Base-by-base conservation (phyloP, 2,888 invertebrate genomes). In the Heliconius aoede region DNA sequence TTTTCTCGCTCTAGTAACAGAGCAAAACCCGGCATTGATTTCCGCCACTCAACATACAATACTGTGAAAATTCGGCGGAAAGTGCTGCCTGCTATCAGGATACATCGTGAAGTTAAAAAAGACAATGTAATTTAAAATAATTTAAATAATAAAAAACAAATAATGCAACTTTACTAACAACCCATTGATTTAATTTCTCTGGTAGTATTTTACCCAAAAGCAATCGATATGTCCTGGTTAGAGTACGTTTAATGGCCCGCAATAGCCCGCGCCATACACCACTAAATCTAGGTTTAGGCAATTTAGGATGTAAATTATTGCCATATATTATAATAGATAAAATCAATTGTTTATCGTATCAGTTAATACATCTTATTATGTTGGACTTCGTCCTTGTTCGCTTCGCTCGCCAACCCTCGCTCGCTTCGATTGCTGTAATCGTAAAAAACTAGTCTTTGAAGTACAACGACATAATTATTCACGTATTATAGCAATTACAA, bases 241-340 rank as follows among this genome's bases (percentile, higher is more conserved):
- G 86, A 87, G 87, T 88, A 84, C 83, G 86, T 80, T 86, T 87
- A 91, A 90, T 90, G 89, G 88, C 75, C 88, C 87, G 87, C 84
- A 86, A 85, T 87, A 85, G 85, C 84, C 85, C 80, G 73, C 81
- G 73, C 78, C 78, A 64, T 77, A 72, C 76, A 75, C 69, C 78
- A 78, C 81, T 82, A 81, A 82, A 83, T 83, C 81, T 82, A 80
- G 76, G 80, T 78, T 81, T 81, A 80, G 78, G 76, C 81, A 78
- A 80, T 81, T 78, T 80, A 75, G 76, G 77, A 72, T 76, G 74
- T 73, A 76, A 80, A 73, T 80, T 78, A 78, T 80, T 74, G 76
- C 46, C 67, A 72, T 36, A 65, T 65, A 40, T 65, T 65, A 65
- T 46, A 55, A 46, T 51, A 74, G 64, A 77, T 74, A 69, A 69